phyloP scores from a whole-genome alignment of 2,888 invertebrate species.

The Thymelicus lineola region DNA sequence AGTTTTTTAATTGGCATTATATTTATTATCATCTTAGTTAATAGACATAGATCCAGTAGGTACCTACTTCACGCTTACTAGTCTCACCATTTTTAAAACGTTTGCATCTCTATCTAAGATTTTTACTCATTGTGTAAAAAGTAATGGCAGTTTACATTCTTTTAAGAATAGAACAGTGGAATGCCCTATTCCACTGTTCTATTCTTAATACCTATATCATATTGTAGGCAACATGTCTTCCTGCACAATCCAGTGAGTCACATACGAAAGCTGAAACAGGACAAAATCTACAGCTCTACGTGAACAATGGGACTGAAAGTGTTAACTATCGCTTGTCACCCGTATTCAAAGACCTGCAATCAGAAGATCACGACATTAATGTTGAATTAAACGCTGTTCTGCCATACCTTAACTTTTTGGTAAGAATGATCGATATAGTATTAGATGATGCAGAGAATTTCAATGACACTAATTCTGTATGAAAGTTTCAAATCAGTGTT shows the following conservation, averaged over 20 bases:
- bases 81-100: too few species aligned
- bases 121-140: too few species aligned
- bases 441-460: neutral
- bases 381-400: constrained; percentile 40
- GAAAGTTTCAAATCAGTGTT: neutral
- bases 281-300: constrained; percentile 40
- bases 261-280: constrained; percentile 35
- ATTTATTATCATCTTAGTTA: too few species aligned
- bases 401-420: constrained; percentile 48
- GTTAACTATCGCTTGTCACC: constrained; percentile 41
- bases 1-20: too few species aligned
- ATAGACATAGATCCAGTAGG: too few species aligned
- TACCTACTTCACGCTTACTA: too few species aligned
- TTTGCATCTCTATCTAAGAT: too few species aligned
- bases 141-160: too few species aligned
- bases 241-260: constrained; percentile 18
- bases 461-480: neutral
- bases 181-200: neutral
- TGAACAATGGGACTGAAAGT: constrained; percentile 42
- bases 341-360: constrained; percentile 40
- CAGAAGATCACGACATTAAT: constrained; percentile 43
- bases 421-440: constrained; percentile 41
- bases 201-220: neutral
- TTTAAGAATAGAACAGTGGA: too few species aligned
- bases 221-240: constrained; percentile 42